Percentiles rank a stretch among this genome's conserved stretches.
phyloP scores from a whole-genome alignment of 2,888 invertebrate species.

The Pachydiplax longipennis region DNA sequence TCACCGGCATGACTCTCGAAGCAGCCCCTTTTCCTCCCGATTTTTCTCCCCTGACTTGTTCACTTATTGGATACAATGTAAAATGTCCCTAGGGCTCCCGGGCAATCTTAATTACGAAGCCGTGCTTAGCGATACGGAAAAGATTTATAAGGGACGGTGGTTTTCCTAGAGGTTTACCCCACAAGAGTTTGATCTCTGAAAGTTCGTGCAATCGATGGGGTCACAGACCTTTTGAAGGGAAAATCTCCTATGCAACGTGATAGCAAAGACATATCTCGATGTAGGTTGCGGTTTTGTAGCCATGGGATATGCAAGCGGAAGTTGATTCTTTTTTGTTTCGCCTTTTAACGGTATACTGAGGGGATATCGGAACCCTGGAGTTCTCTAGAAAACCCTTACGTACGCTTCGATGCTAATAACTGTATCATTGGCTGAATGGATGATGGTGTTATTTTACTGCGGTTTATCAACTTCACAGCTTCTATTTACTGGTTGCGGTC shows the following conservation, averaged over 20 bases:
- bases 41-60: neutral
- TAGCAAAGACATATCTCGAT: slow-evolving; percentile 13
- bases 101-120: slow-evolving; percentile 1
- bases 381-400: neutral
- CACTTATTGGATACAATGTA: neutral
- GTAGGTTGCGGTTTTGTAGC: slow-evolving; percentile 39
- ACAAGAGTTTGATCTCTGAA: slow-evolving; percentile 12
- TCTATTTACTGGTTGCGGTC: slow-evolving; percentile 22
- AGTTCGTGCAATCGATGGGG: slow-evolving; percentile 26
- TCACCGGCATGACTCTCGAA: neutral
- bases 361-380: slow-evolving; percentile 13
- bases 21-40: neutral
- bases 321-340: slow-evolving; percentile 13
- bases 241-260: slow-evolving; percentile 26
- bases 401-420: slow-evolving; percentile 34
- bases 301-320: slow-evolving; percentile 38
- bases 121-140: slow-evolving; percentile 22
- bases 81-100: neutral
- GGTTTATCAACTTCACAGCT: slow-evolving; percentile 36
- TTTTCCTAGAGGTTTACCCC: slow-evolving; percentile 36
- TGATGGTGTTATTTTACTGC: neutral
- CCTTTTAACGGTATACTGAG: slow-evolving; percentile 31
- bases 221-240: slow-evolving; percentile 33
- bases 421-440: slow-evolving; percentile 13
- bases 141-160: slow-evolving; percentile 33